Conservation (phyloP, 2,888 invertebrate species). For the Drosophila longiperda region DNA sequence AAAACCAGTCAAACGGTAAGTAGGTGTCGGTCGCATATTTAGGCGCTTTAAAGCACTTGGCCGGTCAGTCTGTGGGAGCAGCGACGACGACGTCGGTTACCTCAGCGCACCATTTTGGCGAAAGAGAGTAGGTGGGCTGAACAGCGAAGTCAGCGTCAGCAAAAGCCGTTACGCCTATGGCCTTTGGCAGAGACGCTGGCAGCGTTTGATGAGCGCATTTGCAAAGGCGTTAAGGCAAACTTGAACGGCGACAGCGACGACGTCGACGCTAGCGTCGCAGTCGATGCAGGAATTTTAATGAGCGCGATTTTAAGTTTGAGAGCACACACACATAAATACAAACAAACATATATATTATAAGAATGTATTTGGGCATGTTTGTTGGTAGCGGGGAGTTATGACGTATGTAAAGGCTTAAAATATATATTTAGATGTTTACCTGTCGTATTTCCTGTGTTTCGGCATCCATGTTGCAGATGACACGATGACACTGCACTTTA, state of each 20-base stretch:
- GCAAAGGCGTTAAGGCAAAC: slow-evolving; percentile 55
- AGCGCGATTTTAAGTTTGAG: slow-evolving; percentile 61
- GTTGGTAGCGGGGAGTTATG: slow-evolving; percentile 14
- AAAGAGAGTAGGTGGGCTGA: slow-evolving; percentile 77
- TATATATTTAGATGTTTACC: slow-evolving; percentile 67
- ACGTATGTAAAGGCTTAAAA: slow-evolving; percentile 50
- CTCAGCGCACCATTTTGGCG: slow-evolving; percentile 78
- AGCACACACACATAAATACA: slow-evolving; percentile 14
- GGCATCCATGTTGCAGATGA: slow-evolving; percentile 78
- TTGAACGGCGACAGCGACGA: slow-evolving; percentile 14
- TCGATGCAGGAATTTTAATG: slow-evolving; percentile 73
- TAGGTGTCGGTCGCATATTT: slow-evolving; percentile 81
- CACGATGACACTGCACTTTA: slow-evolving; percentile 54
- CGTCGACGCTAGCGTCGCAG: slow-evolving; percentile 30
- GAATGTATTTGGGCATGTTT: slow-evolving; percentile 9
- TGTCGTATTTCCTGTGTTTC: slow-evolving; percentile 85
- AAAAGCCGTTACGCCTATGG: slow-evolving; percentile 55
- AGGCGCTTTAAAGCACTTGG: slow-evolving; percentile 39
- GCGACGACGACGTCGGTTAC: slow-evolving; percentile 66
- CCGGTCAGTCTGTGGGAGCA: slow-evolving; percentile 35
- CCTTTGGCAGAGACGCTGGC: slow-evolving; percentile 43
- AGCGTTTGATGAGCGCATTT: slow-evolving; percentile 66
- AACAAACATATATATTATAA: background rate
- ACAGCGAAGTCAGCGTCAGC: slow-evolving; percentile 7
- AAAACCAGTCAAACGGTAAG: slow-evolving; percentile 76